phyloP scores from a whole-genome alignment of 2,888 invertebrate species.

The Agriopis aurantiaria region DNA sequence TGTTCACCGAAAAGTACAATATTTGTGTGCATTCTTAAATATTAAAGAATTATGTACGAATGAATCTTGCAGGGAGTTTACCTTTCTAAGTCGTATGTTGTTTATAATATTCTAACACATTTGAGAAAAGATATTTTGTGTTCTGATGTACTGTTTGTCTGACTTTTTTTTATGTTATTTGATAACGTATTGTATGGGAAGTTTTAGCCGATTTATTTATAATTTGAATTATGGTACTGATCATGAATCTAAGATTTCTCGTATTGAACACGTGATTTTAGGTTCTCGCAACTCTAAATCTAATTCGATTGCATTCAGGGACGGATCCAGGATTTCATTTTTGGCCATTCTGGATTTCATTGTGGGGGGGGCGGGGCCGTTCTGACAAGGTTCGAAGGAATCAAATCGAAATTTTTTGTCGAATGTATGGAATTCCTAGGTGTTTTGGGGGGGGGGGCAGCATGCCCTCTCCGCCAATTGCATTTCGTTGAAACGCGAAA shows the following conservation, averaged over 20 bases:
- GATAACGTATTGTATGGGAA: slow-evolving; percentile 27
- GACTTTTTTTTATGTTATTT: slow-evolving; percentile 32
- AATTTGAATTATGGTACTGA: too few relatives aligned
- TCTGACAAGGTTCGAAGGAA: too few relatives aligned
- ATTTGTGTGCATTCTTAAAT: slow-evolving; percentile 61
- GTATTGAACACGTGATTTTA: not conserved
- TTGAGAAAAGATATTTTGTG: slow-evolving; percentile 29
- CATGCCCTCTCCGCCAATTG: too few relatives aligned
- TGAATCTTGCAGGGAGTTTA: slow-evolving; percentile 39
- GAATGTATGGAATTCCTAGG: too few relatives aligned
- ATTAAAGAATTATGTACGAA: slow-evolving; percentile 49
- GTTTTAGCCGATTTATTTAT: not conserved
- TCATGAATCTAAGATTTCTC: too few relatives aligned
- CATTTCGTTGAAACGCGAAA: too few relatives aligned
- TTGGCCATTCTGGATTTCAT: too few relatives aligned
- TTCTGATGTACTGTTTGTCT: slow-evolving; percentile 33
- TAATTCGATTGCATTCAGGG: too few relatives aligned
- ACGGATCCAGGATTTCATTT: too few relatives aligned
- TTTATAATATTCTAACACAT: slow-evolving; percentile 23
- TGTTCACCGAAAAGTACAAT: slow-evolving; percentile 72
- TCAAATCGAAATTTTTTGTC: too few relatives aligned
- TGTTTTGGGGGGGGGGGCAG: too few relatives aligned
- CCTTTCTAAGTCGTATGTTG: slow-evolving; percentile 34
- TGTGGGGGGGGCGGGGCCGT: too few relatives aligned
- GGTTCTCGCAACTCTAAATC: not conserved